phyloP scores from a whole-genome alignment of 2,797 vertebrate genomes.

The Enteromius radiatus region DNA sequence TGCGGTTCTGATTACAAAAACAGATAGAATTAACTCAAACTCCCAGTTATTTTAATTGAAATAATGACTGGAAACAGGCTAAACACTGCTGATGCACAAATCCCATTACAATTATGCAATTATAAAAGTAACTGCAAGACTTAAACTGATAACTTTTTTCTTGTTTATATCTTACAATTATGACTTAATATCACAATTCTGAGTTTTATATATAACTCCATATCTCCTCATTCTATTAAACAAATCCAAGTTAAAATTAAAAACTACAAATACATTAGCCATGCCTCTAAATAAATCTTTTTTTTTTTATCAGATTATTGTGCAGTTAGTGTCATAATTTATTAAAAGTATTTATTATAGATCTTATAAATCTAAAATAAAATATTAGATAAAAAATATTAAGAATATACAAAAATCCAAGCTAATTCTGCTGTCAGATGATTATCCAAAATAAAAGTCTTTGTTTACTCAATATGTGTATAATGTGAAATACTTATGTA shows the following conservation, averaged over 20 bases:
- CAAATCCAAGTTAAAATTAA: neutral
- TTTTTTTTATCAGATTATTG: neutral
- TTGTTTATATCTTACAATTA: neutral
- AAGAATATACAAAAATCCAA: neutral
- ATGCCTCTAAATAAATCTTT: neutral
- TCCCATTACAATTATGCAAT: neutral
- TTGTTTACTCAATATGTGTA: too few relatives aligned
- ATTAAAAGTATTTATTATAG: neutral
- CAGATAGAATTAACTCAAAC: neutral
- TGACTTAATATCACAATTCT: neutral
- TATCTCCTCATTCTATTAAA: neutral
- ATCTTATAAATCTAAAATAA: neutral
- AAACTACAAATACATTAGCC: neutral
- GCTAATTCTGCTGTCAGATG: too few relatives aligned
- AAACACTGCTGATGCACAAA: neutral
- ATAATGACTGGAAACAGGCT: neutral
- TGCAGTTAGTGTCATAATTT: neutral
- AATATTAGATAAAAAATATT: neutral
- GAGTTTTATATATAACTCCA: neutral
- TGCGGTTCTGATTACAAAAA: neutral
- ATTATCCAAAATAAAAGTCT: too few relatives aligned
- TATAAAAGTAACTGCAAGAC: neutral
- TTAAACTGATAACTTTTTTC: neutral
- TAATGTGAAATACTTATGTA: too few relatives aligned
- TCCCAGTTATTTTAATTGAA: conserved; percentile 3